Percentiles rank a stretch among this genome's conserved stretches.
phyloP scores from a whole-genome alignment of 2,797 vertebrate species.

The Enteromius unitaeniatus region DNA sequence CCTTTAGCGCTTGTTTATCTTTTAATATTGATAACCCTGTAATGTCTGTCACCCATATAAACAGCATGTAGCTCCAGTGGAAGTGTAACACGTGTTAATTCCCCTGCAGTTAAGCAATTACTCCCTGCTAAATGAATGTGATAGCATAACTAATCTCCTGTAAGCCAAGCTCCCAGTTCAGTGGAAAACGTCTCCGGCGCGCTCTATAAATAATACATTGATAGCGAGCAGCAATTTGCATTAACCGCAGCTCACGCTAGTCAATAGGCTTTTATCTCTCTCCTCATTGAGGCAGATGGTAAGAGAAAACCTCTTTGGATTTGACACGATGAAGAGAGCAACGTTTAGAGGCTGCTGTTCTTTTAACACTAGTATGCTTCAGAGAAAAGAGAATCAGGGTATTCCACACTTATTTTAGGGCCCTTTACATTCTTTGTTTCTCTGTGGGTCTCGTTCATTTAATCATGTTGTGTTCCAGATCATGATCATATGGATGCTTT shows the following conservation, averaged over 20 bases:
- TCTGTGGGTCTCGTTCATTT: background rate
- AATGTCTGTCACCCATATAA: conserved; percentile 52
- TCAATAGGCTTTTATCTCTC: conserved; percentile 82
- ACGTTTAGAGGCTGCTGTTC: conserved; percentile 46
- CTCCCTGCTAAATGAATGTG: conserved; percentile 80
- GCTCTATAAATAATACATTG: conserved; percentile 81
- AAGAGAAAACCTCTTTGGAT: conserved; percentile 69
- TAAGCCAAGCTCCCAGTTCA: conserved; percentile 82
- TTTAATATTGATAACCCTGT: conserved; percentile 50
- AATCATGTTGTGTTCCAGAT: background rate
- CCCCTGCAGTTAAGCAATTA: conserved; percentile 82
- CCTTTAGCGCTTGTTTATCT: conserved; percentile 51
- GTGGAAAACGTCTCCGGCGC: conserved; percentile 77
- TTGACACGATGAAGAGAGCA: conserved; percentile 70
- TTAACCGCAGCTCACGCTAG: conserved; percentile 78
- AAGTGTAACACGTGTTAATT: conserved; percentile 76
- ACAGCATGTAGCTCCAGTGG: conserved; percentile 65
- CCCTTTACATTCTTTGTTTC: conserved; percentile 10
- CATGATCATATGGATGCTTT: background rate
- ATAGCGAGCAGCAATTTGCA: conserved; percentile 81
- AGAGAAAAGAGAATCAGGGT: conserved; percentile 15
- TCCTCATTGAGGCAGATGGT: conserved; percentile 72
- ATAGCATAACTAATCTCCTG: conserved; percentile 83
- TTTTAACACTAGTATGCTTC: conserved; percentile 37
- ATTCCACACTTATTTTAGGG: conserved; percentile 26